These are phyloP conservation scores for Lordiphosa fenestrarum DNA, from an alignment of 2,888 invertebrate species.

Conservation along the genomic window DNA sequence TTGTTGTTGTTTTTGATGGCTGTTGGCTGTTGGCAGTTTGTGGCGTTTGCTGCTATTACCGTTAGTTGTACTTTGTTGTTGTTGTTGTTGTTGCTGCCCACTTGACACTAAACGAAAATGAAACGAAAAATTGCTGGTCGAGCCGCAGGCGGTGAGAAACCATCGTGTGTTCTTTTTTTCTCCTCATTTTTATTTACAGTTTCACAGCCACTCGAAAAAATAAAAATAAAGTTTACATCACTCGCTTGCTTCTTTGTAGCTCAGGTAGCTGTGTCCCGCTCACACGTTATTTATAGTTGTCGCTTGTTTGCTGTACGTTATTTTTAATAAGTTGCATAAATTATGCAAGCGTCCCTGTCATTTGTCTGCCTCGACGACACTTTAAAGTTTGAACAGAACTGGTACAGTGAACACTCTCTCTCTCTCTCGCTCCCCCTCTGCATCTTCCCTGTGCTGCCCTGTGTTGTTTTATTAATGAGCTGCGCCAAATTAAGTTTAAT, in stretches of 20 bases:
- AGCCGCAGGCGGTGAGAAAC: slow-evolving; percentile 38
- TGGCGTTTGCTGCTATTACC: slow-evolving; percentile 71
- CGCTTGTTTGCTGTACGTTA: slow-evolving; percentile 52
- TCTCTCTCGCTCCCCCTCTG: no score
- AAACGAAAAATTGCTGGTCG: slow-evolving; percentile 62
- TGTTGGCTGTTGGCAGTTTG: slow-evolving; percentile 12
- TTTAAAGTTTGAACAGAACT: slow-evolving; percentile 44
- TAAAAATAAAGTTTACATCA: background rate
- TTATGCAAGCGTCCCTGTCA: slow-evolving; percentile 51
- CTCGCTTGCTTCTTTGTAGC: background rate
- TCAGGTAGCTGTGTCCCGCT: background rate
- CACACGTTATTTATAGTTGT: slow-evolving; percentile 59
- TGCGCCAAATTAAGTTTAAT: slow-evolving; percentile 70
- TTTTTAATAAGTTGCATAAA: slow-evolving; percentile 72
- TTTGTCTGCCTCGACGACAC: slow-evolving; percentile 27
- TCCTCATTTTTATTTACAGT: slow-evolving; percentile 39
- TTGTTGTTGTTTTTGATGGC: slow-evolving; percentile 1
- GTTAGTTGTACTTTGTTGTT: slow-evolving; percentile 52
- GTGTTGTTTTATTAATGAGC: slow-evolving; percentile 67
- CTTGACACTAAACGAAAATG: slow-evolving; percentile 75
- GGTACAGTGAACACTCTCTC: slow-evolving; percentile 15
- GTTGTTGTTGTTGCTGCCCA: slow-evolving; percentile 44
- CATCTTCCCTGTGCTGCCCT: slow-evolving; percentile 1
- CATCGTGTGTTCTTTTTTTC: slow-evolving; percentile 3
- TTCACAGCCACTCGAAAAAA: slow-evolving; percentile 49